Conservation (phyloP, 2,797 vertebrate genomes). For the Myotis pilosus region DNA sequence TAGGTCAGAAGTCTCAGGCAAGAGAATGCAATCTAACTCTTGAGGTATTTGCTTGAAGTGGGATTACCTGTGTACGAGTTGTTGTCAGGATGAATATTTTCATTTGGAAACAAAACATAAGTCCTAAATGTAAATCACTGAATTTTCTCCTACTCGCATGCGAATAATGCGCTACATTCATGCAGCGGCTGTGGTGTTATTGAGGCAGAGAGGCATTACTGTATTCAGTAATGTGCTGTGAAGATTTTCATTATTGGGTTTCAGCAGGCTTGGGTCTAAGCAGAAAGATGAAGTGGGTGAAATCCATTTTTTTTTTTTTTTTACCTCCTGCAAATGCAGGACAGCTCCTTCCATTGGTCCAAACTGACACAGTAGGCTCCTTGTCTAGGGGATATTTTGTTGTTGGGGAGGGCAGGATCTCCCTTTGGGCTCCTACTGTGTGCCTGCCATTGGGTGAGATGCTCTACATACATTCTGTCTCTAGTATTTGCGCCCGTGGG, state of each 20-base stretch:
- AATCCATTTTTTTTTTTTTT: conserved; percentile 5
- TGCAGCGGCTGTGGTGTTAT: neutral
- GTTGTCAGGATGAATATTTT: conserved; percentile 13
- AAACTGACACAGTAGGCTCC: neutral
- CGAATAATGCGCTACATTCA: conserved; percentile 41
- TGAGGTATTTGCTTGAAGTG: conserved; percentile 54
- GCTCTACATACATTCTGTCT: neutral
- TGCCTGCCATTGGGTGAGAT: neutral
- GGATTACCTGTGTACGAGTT: conserved; percentile 8
- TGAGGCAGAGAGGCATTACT: conserved; percentile 68
- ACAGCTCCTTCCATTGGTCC: neutral
- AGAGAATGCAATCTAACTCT: conserved; percentile 60
- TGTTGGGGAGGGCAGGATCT: too few relatives aligned
- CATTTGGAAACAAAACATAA: conserved; percentile 56
- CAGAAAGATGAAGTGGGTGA: conserved; percentile 59
- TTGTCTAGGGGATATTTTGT: neutral
- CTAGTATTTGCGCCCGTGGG: neutral
- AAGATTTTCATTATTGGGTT: conserved; percentile 71
- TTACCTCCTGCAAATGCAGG: neutral
- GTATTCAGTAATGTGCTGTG: conserved; percentile 63
- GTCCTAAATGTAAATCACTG: conserved; percentile 64
- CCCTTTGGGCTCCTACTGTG: neutral
- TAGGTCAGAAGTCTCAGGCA: conserved; percentile 56
- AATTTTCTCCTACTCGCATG: conserved; percentile 39
- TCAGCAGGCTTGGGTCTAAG: conserved; percentile 64